Percentiles rank a stretch among this genome's conserved stretches.
phyloP scores from a whole-genome alignment of 2,113 vertebrate genomes.

The Eptesicus fuscus region DNA sequence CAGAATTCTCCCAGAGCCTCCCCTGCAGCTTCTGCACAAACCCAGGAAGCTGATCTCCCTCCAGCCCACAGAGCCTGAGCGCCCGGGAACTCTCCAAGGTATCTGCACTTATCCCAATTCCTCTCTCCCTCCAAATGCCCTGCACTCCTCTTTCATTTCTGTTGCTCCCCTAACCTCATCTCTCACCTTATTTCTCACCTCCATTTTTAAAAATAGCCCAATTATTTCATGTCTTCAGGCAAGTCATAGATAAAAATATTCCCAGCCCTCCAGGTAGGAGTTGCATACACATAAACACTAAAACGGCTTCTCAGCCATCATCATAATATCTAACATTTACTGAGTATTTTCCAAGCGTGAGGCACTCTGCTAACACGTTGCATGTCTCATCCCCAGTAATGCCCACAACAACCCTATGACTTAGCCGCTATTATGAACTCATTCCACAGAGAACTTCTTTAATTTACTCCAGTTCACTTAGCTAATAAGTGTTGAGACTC shows the following conservation, averaged over 20 bases:
- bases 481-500: background rate
- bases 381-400: background rate
- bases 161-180: too few species aligned
- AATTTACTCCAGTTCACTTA: background rate
- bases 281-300: background rate
- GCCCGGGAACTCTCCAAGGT: constrained; percentile 66
- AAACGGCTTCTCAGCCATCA: background rate
- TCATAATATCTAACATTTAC: background rate
- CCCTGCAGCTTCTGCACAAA: background rate
- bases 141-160: background rate
- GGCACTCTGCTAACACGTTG: background rate
- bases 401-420: background rate
- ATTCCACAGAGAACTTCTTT: background rate
- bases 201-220: background rate
- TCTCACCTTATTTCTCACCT: background rate
- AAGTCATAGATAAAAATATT: constrained; percentile 52
- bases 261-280: background rate
- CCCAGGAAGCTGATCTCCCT: background rate
- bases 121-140: background rate
- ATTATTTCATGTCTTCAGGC: constrained; percentile 58
- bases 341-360: background rate
- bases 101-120: background rate
- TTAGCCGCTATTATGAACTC: background rate
- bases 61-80: background rate
- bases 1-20: background rate